Conservation (phyloP, 2,888 invertebrate species). For the Ceramica pisi region DNA sequence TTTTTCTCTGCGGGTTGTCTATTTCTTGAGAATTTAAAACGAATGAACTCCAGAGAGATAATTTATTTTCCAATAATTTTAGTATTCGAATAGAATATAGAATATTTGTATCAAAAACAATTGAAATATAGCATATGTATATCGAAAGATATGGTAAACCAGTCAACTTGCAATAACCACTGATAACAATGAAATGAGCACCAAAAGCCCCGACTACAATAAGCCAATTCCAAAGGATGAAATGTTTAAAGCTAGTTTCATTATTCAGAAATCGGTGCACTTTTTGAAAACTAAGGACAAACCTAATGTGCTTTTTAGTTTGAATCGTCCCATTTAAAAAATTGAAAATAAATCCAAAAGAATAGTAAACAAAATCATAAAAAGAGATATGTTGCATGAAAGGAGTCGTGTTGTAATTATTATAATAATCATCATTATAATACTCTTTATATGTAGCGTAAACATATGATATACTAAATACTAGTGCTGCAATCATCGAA, state of each 20-base stretch:
- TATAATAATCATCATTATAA: rapidly evolving
- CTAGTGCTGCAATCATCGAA: background rate
- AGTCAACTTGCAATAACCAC: background rate
- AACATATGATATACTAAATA: background rate
- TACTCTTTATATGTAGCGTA: background rate
- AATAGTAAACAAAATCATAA: background rate
- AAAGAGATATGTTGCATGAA: background rate
- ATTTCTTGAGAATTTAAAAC: background rate
- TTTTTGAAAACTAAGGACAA: background rate
- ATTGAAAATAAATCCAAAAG: background rate
- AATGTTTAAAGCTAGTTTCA: background rate
- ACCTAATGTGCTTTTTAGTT: background rate
- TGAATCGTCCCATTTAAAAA: background rate
- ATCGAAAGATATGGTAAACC: background rate
- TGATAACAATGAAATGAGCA: background rate
- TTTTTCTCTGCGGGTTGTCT: background rate
- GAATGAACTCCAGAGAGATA: slow-evolving; percentile 5
- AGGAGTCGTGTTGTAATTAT: background rate
- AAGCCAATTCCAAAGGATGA: background rate
- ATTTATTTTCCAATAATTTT: slow-evolving; percentile 12
- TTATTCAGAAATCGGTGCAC: background rate
- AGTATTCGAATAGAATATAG: slow-evolving; percentile 25
- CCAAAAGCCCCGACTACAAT: background rate
- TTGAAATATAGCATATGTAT: background rate
- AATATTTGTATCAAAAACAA: slow-evolving; percentile 28